Base-by-base conservation (phyloP, 2,888 invertebrate genomes). In the Theretra japonica region DNA sequence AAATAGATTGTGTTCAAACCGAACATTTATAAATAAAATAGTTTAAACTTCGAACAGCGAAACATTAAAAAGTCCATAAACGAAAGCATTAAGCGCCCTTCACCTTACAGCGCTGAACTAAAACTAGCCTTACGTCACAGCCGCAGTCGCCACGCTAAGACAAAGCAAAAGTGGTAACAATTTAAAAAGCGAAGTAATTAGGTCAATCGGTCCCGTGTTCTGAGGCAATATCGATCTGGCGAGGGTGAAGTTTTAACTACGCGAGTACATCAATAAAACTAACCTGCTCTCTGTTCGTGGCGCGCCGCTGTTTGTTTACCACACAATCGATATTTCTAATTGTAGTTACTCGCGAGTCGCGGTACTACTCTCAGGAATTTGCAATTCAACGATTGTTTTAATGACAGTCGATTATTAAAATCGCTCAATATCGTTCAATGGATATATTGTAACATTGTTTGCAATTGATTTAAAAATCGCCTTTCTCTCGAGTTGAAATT, bases 181-280 rank as follows among this genome's bases (percentile, higher is more conserved):
- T 89, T 87, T 88, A 88, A 89, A 90, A 90, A 90, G 87, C 90
- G 85, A 83, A 87, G 82, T 89, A 93, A 92, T 92, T 90, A 86
- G 93, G 92, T 91, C 92, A 92, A 83, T 87, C 84, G 85, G 87
- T 87, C 87, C 85, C 86, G 85, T 86, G 88, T 82, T 83, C 74
- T 76, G 78, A 80, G 80, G 83, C 82, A 83, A 81, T 86, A 83
- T 81, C 87, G 90, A 90, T 91, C 91, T 83, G 88, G 79, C 78
- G 80, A 82, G 86, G 83, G 83, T 84, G 82, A 87, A 88, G 82
- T 89, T 90, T 84, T 83, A 86, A 88, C 87, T 80, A 84, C 85
- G 80, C 73, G 85, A 81, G 82, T 83, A 79, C 84, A 80, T 85
- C 89, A 86, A 90, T 92, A 90, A 89, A 90, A 89, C 84, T 86